phyloP scores from a whole-genome alignment of 1,140 invertebrate species.

The Drosophila bocki region DNA sequence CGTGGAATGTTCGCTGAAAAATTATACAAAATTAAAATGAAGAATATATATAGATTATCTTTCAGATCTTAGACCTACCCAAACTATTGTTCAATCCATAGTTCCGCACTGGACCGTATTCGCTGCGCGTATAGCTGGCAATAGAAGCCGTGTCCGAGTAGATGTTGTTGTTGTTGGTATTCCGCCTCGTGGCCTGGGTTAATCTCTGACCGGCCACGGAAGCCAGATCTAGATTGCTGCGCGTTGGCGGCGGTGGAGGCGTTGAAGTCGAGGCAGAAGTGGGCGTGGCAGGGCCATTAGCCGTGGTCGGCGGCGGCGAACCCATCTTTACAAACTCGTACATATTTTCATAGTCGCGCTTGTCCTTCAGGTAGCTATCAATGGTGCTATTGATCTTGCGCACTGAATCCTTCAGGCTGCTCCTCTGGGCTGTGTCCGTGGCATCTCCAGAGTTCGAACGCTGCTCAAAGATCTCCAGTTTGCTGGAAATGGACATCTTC shows the following conservation, averaged over 20 bases:
- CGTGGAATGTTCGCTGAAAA: conserved; percentile 86
- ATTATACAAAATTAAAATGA: not conserved
- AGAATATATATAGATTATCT: not conserved
- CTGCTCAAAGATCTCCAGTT: conserved; percentile 83
- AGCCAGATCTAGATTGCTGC: conserved; percentile 68
- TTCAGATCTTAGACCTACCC: conserved; percentile 41
- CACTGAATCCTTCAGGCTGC: conserved; percentile 83
- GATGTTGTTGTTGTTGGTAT: conserved; percentile 53
- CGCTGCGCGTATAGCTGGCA: conserved; percentile 81
- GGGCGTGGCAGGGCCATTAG: conserved; percentile 33
- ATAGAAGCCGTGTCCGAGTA: conserved; percentile 83
- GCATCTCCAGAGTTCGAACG: conserved; percentile 33
- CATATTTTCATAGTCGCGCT: conserved; percentile 83
- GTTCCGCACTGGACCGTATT: conserved; percentile 75
- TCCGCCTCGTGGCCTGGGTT: conserved; percentile 42
- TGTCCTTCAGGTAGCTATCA: conserved; percentile 84
- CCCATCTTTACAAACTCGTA: conserved; percentile 81
- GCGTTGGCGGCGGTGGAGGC: conserved; percentile 69
- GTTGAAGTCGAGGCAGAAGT: conserved; percentile 32
- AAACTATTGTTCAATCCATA: conserved; percentile 80
- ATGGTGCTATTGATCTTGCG: conserved; percentile 84
- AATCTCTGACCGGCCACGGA: conserved; percentile 62
- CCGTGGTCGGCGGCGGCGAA: conserved; percentile 21
- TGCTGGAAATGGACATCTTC: conserved; percentile 76
- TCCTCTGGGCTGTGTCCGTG: conserved; percentile 60